A percentile compares a stretch with the other conserved stretches of the same genome.
Evolutionary conservation across 2,113 vertebrate genomes (phyloP).

Genomic region (Tragelaphus buxtoni): DNA sequence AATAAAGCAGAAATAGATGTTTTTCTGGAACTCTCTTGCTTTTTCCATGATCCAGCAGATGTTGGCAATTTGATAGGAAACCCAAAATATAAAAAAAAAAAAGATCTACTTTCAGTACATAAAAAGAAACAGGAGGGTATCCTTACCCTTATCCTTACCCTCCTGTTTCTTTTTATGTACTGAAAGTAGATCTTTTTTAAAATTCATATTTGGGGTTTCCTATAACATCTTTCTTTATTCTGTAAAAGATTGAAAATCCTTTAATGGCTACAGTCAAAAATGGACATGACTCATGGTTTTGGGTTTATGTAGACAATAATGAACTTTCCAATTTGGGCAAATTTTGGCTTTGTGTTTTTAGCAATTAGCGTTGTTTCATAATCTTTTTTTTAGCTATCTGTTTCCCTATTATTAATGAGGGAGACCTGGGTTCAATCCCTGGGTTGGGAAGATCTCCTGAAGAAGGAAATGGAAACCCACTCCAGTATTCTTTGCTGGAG

Average conservation of each 20-base stretch:
- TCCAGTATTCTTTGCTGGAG: too few relatives aligned
- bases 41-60: too few relatives aligned
- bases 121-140: too few relatives aligned
- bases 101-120: too few relatives aligned
- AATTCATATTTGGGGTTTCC: not conserved
- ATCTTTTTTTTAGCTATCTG: not conserved
- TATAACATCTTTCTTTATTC: not conserved
- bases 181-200: not conserved
- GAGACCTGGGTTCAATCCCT: too few relatives aligned
- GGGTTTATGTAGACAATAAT: not conserved
- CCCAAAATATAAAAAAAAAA: too few relatives aligned
- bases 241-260: not conserved
- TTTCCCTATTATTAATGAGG: not conserved
- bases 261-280: not conserved
- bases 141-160: not conserved
- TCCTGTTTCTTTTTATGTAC: not conserved
- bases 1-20: too few relatives aligned
- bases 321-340: not conserved
- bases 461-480: too few relatives aligned
- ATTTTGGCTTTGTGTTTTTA: not conserved
- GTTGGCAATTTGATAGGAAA: too few relatives aligned
- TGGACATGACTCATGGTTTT: not conserved
- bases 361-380: not conserved
- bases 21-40: too few relatives aligned
- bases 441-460: too few relatives aligned